These are phyloP conservation scores for Tachina grossa DNA, from an alignment of 2,888 invertebrate genomes.

Conservation along the genomic window DNA sequence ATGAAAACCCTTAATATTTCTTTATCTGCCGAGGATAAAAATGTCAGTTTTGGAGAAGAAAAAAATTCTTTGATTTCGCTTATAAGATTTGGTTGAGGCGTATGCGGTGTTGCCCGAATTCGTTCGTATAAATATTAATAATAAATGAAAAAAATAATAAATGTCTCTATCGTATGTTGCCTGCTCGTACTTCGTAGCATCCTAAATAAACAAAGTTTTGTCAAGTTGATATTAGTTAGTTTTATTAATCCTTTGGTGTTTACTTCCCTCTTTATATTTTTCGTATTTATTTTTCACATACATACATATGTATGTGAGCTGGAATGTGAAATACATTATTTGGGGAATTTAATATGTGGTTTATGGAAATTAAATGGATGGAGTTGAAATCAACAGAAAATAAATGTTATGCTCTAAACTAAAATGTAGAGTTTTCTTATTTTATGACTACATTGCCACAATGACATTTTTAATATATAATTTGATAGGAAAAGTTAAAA, in stretches of 20 bases:
- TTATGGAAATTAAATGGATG: not conserved
- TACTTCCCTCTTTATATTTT: conserved; percentile 26
- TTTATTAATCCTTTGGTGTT: conserved; percentile 63
- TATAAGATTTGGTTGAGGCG: conserved; percentile 2
- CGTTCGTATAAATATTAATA: conserved; percentile 15
- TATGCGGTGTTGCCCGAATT: not conserved
- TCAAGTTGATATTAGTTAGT: conserved; percentile 60
- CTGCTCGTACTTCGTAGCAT: conserved; percentile 27
- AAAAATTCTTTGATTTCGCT: conserved; percentile 59
- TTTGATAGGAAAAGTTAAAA: no score
- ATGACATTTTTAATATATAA: no score
- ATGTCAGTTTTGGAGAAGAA: conserved; percentile 48
- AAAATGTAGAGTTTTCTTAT: not conserved
- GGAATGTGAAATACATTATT: conserved; percentile 26
- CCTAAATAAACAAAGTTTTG: conserved; percentile 64
- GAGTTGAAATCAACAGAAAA: conserved; percentile 21
- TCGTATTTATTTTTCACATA: conserved; percentile 2
- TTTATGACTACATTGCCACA: no score
- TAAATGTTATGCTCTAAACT: not conserved
- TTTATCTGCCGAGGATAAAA: conserved; percentile 43
- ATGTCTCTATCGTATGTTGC: not conserved
- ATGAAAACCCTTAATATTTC: conserved; percentile 18
- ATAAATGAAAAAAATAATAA: conserved; percentile 38
- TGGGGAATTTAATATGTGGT: conserved; percentile 66
- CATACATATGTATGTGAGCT: not conserved